Base-by-base conservation (phyloP, 2,888 invertebrate species). In the Callosobruchus maculatus region DNA sequence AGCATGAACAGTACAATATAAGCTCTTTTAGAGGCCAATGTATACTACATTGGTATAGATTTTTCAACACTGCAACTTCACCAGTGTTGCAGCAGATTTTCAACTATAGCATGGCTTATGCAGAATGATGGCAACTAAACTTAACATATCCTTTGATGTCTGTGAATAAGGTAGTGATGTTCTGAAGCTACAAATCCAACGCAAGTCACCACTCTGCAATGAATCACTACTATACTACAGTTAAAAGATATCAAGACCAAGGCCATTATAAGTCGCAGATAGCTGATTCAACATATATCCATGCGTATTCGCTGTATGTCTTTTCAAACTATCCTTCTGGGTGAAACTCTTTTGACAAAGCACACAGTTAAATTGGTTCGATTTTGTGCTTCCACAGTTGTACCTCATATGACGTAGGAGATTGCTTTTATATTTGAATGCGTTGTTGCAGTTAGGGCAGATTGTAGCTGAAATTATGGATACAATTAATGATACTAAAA, bases 331-430 rank as follows among this genome's bases (percentile, higher is more conserved):
- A 86, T 92, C 92, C 88, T 91, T 91, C 81, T 93, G 91, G 82
- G 93, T 92, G 88, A 92, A 93, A 85, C 91, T 90, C 88, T 92
- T 92, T 81, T 89, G 84, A 88, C 94, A 94, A 85, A 91, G 89
- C 71, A 91, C 91, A 81, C 94, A 94, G 87, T 89, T 91, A 90
- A 91, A 93, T 88, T 89, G 92, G 82, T 90, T 93, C 84, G 89
- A 92, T 88, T 90, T 91, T 84, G 89, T 92, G 88, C 90, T 91
- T 80, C 90, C 92, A 88, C 91, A 93, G 89, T 92, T 93, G 83
- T 90, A 91, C 86, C 91, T 90, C 80, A 90, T 89, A 85, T 92
- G 92, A 21, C 91, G 88, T 83, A 90, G 89, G 70, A 92, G 88
- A 85, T 89, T 89, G 85, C 88, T 88, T 83, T 89, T 88, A 80